Evolutionary conservation across 1,140 invertebrate species (phyloP).

Genomic region (Brachionus manjavacas): DNA sequence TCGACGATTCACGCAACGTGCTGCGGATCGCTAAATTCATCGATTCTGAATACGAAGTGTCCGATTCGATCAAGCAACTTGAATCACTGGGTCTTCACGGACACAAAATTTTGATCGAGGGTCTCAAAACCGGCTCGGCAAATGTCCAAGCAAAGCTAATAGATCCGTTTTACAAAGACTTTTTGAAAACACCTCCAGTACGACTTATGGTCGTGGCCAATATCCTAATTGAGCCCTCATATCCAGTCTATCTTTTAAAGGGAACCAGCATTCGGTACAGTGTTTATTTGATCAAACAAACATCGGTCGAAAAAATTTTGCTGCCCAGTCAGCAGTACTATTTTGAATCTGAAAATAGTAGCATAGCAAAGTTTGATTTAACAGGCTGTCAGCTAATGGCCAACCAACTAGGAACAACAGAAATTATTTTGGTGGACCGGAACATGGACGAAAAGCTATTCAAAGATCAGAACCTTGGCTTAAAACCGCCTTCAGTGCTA

Average conservation of each 20-base stretch:
- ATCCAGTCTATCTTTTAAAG: background rate
- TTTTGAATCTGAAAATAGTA: background rate
- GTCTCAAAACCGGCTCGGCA: slow-evolving; percentile 29
- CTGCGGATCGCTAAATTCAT: background rate
- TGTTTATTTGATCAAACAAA: slow-evolving; percentile 28
- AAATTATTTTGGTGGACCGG: slow-evolving; percentile 13
- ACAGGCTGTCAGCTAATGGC: background rate
- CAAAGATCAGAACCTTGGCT: background rate
- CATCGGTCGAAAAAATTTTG: background rate
- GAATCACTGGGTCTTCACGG: slow-evolving; percentile 1
- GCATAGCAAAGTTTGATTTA: background rate
- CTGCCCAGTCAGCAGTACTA: slow-evolving; percentile 15
- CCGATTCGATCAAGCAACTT: background rate
- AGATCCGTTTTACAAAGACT: slow-evolving; percentile 17
- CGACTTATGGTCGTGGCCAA: slow-evolving; percentile 15
- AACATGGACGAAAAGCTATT: slow-evolving; percentile 16
- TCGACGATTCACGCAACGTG: background rate
- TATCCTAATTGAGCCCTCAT: slow-evolving; percentile 30
- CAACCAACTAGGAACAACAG: background rate
- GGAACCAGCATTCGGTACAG: background rate
- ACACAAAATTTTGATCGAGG: slow-evolving; percentile 34
- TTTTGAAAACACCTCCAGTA: background rate
- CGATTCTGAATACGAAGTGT: slow-evolving; percentile 2
- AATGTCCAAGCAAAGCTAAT: slow-evolving; percentile 16
- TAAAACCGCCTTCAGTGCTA: background rate